phyloP scores from a whole-genome alignment of 1,140 invertebrate species.

The Trichonephila clavipes region DNA sequence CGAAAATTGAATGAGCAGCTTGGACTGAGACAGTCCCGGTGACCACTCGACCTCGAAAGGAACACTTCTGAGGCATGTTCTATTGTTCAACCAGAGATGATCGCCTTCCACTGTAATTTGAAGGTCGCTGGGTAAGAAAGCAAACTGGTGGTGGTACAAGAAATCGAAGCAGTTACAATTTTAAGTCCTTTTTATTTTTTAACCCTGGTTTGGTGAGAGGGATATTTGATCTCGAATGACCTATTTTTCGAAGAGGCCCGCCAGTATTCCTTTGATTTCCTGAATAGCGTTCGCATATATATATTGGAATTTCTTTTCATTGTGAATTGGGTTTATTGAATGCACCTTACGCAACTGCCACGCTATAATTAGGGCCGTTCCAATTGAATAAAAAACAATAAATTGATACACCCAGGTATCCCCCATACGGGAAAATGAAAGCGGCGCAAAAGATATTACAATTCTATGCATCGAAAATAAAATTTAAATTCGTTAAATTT shows the following conservation, averaged over 20 bases:
- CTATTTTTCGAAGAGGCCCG: background rate
- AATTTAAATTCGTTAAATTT: too few relatives aligned
- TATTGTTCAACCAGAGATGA: background rate
- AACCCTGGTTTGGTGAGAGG: slow-evolving; percentile 14
- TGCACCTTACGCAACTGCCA: too few relatives aligned
- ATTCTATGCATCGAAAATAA: too few relatives aligned
- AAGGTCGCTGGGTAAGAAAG: background rate
- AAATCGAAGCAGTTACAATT: background rate
- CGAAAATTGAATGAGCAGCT: background rate
- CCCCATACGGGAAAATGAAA: too few relatives aligned
- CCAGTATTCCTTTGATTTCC: too few relatives aligned
- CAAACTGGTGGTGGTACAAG: background rate
- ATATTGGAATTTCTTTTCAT: background rate
- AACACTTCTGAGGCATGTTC: slow-evolving; percentile 3
- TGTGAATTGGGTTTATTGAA: background rate
- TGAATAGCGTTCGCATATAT: background rate
- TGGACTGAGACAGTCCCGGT: background rate
- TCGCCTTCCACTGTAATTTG: slow-evolving; percentile 31
- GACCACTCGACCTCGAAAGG: slow-evolving; percentile 16
- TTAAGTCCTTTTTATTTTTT: background rate
- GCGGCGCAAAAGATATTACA: too few relatives aligned
- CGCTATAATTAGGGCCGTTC: too few relatives aligned
- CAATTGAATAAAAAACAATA: too few relatives aligned
- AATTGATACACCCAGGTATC: too few relatives aligned
- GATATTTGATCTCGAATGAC: slow-evolving; percentile 15